Evolutionary conservation across 2,888 invertebrate species (phyloP), one percentile per base, ranked within the genome.

Genomic region (Ormyrus nitidulus): DNA sequence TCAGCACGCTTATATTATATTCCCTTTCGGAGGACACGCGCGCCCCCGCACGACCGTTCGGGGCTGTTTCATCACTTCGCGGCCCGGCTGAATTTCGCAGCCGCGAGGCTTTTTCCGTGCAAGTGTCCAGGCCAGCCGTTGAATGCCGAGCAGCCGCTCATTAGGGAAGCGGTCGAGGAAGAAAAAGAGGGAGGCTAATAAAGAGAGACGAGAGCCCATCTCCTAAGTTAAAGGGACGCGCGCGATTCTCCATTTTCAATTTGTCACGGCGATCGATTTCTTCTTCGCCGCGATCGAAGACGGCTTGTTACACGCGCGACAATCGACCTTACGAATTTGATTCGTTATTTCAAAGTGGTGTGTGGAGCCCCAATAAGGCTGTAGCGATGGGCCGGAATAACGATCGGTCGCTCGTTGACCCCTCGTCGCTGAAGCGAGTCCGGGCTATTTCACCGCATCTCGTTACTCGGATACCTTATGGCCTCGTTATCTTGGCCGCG

Each of bases 401-500:
- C 82, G 81, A 84, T 76, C 69, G 73, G 78, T 34, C 58, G 19
- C 48, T 11, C 65, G 65, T 11, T 19, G 66, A 46, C 19, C 59
- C n/a, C 10, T 8, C 56, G 5, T 34, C 34, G 56, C 76, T 68
- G 49, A 69, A 58, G 66, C 34, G 56, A 72, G 72, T 72, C 53
- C 53, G 62, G 56, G 69, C 71, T 77, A 53, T 70, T 77, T 59
- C 70, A 64, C 46, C 62, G 74, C 69, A 69, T 82, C 86, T 86
- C 86, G 86, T 88, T 87, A 87, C 83, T 82, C 77, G 81, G 79
- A 83, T 80, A 83, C 74, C 84, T 86, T 85, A 83, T 85, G 85
- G 83, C 84, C 86, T 88, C 86, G 86, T 88, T 87, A 87, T 88
- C 84, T 84, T 84, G 77, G 62, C 48, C n/a, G 66, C 5, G 34